phyloP scores from a whole-genome alignment of 2,888 invertebrate genomes.

The Xylota sylvarum region DNA sequence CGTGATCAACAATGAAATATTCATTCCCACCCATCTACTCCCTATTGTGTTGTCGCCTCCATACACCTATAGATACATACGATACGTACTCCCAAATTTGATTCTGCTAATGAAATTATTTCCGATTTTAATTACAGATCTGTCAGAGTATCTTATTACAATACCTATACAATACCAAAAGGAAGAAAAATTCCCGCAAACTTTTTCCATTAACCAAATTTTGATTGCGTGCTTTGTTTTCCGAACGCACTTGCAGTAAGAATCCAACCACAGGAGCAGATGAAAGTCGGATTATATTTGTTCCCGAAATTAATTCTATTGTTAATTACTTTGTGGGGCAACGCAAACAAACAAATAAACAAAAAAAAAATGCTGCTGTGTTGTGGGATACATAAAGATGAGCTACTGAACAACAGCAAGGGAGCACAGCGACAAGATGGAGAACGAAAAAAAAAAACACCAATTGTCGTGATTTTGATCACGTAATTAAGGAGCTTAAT shows the following conservation, averaged over 20 bases:
- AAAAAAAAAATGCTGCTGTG: not conserved
- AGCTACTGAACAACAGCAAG: slow-evolving; percentile 26
- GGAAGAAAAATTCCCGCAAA: slow-evolving; percentile 47
- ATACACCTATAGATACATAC: too few species aligned
- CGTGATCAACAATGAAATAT: too few species aligned
- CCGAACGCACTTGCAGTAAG: slow-evolving; percentile 52
- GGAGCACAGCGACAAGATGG: not conserved
- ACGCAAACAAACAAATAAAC: not conserved
- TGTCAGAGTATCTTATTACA: slow-evolving; percentile 34
- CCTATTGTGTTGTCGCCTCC: too few species aligned
- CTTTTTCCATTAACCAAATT: slow-evolving; percentile 76
- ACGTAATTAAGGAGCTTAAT: slow-evolving; percentile 64
- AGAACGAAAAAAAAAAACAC: slow-evolving; percentile 1
- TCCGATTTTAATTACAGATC: slow-evolving; percentile 71
- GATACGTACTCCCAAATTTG: not conserved
- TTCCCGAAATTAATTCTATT: slow-evolving; percentile 72
- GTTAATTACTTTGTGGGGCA: slow-evolving; percentile 71
- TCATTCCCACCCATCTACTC: not conserved
- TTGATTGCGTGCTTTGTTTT: slow-evolving; percentile 68
- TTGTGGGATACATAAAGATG: slow-evolving; percentile 52
- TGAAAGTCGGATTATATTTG: slow-evolving; percentile 69
- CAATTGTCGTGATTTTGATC: slow-evolving; percentile 57
- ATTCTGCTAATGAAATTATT: slow-evolving; percentile 63
- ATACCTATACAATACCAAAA: slow-evolving; percentile 1
- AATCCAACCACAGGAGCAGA: slow-evolving; percentile 48